Base-by-base conservation (phyloP, 2,113 vertebrate species). In the Nycticebus coucang region DNA sequence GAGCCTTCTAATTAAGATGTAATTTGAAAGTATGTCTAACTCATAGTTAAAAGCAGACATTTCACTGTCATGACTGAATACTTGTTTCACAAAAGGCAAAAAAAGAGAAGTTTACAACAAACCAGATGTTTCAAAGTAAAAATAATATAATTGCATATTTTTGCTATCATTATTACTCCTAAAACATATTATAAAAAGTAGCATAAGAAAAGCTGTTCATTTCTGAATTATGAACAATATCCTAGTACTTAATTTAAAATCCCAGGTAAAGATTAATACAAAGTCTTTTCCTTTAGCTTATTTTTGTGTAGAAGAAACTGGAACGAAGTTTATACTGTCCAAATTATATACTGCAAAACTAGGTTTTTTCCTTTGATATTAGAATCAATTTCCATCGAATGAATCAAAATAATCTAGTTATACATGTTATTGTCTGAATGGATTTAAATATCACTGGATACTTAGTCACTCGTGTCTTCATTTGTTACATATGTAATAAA, bases 11-110 rank as follows among this genome's bases (percentile, higher is more conserved):
- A 14, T 12, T 0, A 60, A 59, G 5, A 30, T 0, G 1, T 7
- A 3, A 57, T 50, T 28, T 69, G n/a, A 74, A 89, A 57, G 41
- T 24, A 60, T 10, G 22, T n/a, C 87, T 81, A 79, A n/a, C 1
- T 71, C 89, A 33, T 28, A 33, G n/a, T 33, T 45, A 21, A 81
- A 55, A 93, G 64, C 30, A 55, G 11, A 35, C 19, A 90, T 96
- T 96, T 96, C 7, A 24, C 9, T 82, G 22, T 59, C 93, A 4
- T 55, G 62, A 37, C 93, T 97, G 2, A 50, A 79, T 11, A 11
- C 24, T 19, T 50, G 30, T 60, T 91, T 83, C 68, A 89, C 1
- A 14, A 94, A 74, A 85, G 75, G 30, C 89, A 96, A 97, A 94
- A 77, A 37, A 33, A 28, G 35, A 92, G 72, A 82, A 94, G 10